Evolutionary conservation across 2,113 vertebrate species (phyloP).

Genomic region (Tetraodon nigroviridis): DNA sequence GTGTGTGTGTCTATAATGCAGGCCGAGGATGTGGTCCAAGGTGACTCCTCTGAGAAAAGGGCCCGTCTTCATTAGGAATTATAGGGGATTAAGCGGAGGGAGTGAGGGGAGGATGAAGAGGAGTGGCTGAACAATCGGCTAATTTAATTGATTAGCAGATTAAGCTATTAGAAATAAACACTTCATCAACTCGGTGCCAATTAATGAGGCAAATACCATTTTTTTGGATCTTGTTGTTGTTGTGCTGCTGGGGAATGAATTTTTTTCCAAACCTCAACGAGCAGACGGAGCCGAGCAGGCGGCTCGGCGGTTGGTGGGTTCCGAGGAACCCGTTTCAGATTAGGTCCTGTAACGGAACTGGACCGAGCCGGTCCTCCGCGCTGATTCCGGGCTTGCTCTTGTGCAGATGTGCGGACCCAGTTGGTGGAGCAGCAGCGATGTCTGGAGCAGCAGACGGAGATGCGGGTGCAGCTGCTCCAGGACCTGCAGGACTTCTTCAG

Average conservation of each 20-base stretch:
- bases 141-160: conserved; percentile 11
- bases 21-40: conserved; percentile 47
- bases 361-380: too few relatives aligned
- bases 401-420: conserved; percentile 91
- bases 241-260: neutral
- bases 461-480: conserved; percentile 94
- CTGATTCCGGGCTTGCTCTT: too few relatives aligned
- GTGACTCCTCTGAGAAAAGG: conserved; percentile 54
- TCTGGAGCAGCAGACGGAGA: conserved; percentile 97
- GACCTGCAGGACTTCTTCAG: conserved; percentile 99
- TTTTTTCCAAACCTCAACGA: neutral
- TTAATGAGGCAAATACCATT: neutral
- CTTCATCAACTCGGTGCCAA: neutral
- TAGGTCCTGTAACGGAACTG: too few relatives aligned
- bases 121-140: neutral
- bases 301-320: too few relatives aligned
- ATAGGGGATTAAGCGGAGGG: conserved; percentile 9
- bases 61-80: conserved; percentile 26
- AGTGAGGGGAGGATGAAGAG: neutral
- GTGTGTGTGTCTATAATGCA: conserved; percentile 25
- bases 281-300: neutral
- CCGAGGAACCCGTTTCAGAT: too few relatives aligned
- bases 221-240: neutral
- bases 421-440: conserved; percentile 98
- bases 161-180: neutral